These are phyloP conservation scores for Herpailurus yagouaroundi DNA, from an alignment of 2,113 vertebrate species.

Conservation along the genomic window DNA sequence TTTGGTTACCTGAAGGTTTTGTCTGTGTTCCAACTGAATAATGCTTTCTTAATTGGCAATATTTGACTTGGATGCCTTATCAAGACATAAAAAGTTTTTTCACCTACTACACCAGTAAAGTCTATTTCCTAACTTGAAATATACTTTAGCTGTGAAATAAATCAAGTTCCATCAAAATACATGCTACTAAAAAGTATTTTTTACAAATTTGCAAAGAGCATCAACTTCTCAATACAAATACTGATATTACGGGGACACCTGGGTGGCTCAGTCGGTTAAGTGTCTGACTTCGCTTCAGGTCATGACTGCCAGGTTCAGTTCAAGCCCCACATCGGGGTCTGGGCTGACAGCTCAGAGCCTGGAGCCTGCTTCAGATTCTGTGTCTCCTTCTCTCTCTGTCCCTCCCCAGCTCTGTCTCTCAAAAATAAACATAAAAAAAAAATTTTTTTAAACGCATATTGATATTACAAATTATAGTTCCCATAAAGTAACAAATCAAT, in stretches of 20 bases:
- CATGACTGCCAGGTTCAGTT: too few species aligned
- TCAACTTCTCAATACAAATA: slow-evolving; percentile 28
- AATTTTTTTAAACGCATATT: not conserved
- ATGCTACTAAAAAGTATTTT: not conserved
- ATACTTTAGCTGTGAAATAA: not conserved
- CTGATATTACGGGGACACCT: too few species aligned
- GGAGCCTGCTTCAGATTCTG: too few species aligned
- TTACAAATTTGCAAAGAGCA: not conserved
- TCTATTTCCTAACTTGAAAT: not conserved
- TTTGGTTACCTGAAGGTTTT: not conserved
- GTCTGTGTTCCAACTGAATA: not conserved
- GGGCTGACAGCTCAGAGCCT: too few species aligned
- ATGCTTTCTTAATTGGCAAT: slow-evolving; percentile 18
- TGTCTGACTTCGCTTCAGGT: too few species aligned
- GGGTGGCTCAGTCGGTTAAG: too few species aligned
- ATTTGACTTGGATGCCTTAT: slow-evolving; percentile 7
- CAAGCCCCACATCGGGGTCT: too few species aligned
- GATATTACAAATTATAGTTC: not conserved
- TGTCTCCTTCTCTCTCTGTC: too few species aligned
- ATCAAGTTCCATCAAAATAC: not conserved
- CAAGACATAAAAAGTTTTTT: not conserved
- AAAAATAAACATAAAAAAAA: too few species aligned
- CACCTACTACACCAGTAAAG: not conserved
- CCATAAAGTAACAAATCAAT: not conserved
- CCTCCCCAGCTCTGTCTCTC: too few species aligned